Base-by-base conservation (phyloP, 2,888 invertebrate genomes). In the Tipula helvola region DNA sequence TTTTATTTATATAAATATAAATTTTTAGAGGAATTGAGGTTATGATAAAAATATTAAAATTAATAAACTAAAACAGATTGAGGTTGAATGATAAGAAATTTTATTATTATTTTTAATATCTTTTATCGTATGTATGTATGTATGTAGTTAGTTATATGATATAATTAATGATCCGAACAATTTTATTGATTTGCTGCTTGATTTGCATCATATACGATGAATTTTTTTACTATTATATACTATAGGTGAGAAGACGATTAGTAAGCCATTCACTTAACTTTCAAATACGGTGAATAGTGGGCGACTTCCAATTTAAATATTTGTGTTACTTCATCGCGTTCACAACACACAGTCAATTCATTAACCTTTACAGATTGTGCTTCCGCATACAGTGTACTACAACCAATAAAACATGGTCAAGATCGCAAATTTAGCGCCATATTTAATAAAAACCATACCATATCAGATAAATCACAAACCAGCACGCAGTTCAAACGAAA, bases 11-110 rank as follows among this genome's bases (percentile, higher is more conserved):
- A 57, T 52, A 39, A 39, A 39, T 39, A 39, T 39, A 7, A 7
- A 8, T 71, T 71, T 71, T 71, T 71, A 71, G 71, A 71, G 28
- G 71, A 71, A 71, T 71, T 71, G 71, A 71, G 71, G 71, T 71
- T 71, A 71, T 71, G 71, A 71, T 71, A 71, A 71, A 57, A 71
- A 71, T 71, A 71, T 71, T 71, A 71, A 71, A 71, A 71, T 71
- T 71, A 71, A 71, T 71, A 71, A 28, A 71, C 71, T 71, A 28
- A 71, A 71, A 71, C 71, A 71, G 71, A 71, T 71, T 28, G 71
- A 71, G 71, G 71, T 71, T 71, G 71, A 71, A 28, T 71, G 71
- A 71, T 71, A 71, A 71, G 28, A 71, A 71, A 71, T 71, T 18
- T 71, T 71, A 71, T 71, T 71, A 71, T 28, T 71, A 71, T 28